phyloP scores from a whole-genome alignment of 2,113 vertebrate species.

The Cromileptes altivelis region DNA sequence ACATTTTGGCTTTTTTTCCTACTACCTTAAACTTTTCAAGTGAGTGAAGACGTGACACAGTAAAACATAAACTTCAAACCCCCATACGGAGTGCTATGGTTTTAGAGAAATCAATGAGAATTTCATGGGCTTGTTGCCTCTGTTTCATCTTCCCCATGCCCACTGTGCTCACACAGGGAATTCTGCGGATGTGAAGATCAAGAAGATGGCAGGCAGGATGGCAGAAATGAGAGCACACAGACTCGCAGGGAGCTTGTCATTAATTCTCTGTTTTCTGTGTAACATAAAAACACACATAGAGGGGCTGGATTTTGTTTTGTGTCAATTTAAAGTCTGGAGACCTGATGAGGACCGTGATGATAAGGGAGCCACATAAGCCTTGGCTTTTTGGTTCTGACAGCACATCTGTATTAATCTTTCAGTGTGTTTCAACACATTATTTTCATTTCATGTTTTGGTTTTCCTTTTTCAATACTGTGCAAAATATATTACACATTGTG shows the following conservation, averaged over 20 bases:
- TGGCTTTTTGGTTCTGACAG: slow-evolving; percentile 3
- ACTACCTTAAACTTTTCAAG: not conserved
- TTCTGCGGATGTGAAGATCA: slow-evolving; percentile 38
- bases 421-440: not conserved
- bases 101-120: slow-evolving; percentile 49
- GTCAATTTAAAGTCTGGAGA: not conserved
- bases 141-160: slow-evolving; percentile 31
- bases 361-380: too few species aligned
- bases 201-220: slow-evolving; percentile 15
- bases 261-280: slow-evolving; percentile 32
- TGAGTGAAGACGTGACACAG: not conserved
- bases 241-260: slow-evolving; percentile 16
- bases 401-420: not conserved
- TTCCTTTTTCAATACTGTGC: not conserved
- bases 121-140: slow-evolving; percentile 25
- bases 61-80: slow-evolving; percentile 12
- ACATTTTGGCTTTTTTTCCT: not conserved
- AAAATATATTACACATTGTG: not conserved
- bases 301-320: not conserved
- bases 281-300: slow-evolving; percentile 1
- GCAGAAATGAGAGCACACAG: slow-evolving; percentile 34
- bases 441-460: not conserved
- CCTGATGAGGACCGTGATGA: too few species aligned
- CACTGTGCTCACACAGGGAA: slow-evolving; percentile 26
- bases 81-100: slow-evolving; percentile 1